Base-by-base conservation (phyloP, 2,888 invertebrate species). In the Julus scandinavius region DNA sequence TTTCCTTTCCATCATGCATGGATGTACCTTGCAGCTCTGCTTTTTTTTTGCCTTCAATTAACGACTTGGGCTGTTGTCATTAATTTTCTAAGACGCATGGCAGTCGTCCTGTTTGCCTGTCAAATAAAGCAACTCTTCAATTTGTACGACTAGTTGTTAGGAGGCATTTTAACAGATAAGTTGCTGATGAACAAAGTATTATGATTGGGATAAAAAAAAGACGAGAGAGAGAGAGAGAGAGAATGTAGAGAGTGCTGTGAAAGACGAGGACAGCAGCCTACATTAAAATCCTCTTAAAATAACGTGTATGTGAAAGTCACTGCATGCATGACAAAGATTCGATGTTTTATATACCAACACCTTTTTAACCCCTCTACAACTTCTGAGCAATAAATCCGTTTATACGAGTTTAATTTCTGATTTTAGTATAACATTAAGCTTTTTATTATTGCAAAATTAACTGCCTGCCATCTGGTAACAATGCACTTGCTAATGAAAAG, bases 51-150 rank as follows among this genome's bases (percentile, higher is more conserved):
- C 20, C 45, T 85, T 45, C 85, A 85, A 85, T 85, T 85, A 85
- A 85, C 85, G 85, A 85, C 85, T 49, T 11, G 85, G 85, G 45
- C n/a, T 45, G 49, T 49, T 50, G 50, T 85, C 85, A 85, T 85
- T 85, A 85, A 85, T 85, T 85, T 50, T 85, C 45, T 85, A 85
- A 85, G 85, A 80, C 50, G 85, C 85, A 17, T 49, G 85, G 50
- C 85, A 49, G 85, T 85, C 50, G 85, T 49, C 50, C 85, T 85
- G 85, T 85, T 49, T 45, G 85, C 49, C 45, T 85, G 85, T 50
- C 85, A 85, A 85, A 85, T 50, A 85, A 85, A 85, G 85, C 85
- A 85, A 85, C 50, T 50, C 50, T 85, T 85, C 85, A 85, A 85
- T 85, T 85, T 85, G 85, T 85, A 49, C 45, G 50, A 85, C 50